Base-by-base conservation (phyloP, 2,888 invertebrate genomes). In the Amphipoea oculea region DNA sequence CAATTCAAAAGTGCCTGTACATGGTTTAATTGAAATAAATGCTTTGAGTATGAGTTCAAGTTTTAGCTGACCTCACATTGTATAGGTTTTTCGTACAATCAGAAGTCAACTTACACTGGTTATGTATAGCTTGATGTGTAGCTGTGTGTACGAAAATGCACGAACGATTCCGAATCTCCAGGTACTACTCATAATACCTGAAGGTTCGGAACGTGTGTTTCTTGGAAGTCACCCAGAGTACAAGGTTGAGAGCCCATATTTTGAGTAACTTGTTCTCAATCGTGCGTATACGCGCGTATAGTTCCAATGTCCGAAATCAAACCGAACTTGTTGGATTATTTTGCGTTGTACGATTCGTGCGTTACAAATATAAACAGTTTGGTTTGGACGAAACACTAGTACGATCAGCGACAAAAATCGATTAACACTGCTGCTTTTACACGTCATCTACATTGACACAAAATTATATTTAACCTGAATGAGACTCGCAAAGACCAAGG, bases 201-300 rank as follows among this genome's bases (percentile, higher is more conserved):
- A 57, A 23, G 23, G 7, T 57, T 57, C 23, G 9, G 23, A 57
- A 57, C 23, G 23, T 7, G 23, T 6, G 23, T 23, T 54, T 54
- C 23, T 7, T 54, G 23, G 54, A 23, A 20, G 23, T 7, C 23
- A 23, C 7, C 54, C 7, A 54, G 20, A 23, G 54, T 23, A 23
- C 23, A 6, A 54, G 7, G 0, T 0, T 9, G 0, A 0, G 3
- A 23, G 20, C 23, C 23, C 23, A 23, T 9, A n/a, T 17, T 45
- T 12, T 48, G 54, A 6, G 6, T 45, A 17, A 54, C 7, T 7
- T 6, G 23, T 4, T 57, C 36, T 20, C 7, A 36, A 12, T 65
- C 51, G 54, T 54, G 54, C n/a, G 54, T 65, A 29, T 29, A 78
- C 7, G 23, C 42, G 5, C 20, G 14, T 51, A 62, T 17, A 54